Base-by-base conservation (phyloP, 2,113 vertebrate genomes). In the Setophaga coronata region DNA sequence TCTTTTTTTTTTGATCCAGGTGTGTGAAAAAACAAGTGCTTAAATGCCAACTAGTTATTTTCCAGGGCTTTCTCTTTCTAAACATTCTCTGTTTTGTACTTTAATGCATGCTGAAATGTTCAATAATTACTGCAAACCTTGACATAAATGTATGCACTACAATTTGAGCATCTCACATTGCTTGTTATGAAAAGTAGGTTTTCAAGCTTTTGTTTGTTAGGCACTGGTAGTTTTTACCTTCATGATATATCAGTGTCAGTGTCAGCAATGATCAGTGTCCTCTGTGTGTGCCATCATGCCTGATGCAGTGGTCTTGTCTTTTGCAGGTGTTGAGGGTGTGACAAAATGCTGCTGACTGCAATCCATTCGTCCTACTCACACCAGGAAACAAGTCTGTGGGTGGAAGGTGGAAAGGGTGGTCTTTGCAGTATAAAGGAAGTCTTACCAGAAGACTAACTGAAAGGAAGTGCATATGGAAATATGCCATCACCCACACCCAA, bases 401-500 rank as follows among this genome's bases (percentile, higher is more conserved):
- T 87, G 76, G 89, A 90, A 82, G 89, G 83, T 87, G 73, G 95
- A 95, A 85, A 91, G 65, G 76, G 38, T 74, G 80, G 62, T 92
- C 29, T 31, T 54, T 54, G 64, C 42, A 72, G 56, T 62, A 76
- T 92, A 92, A 93, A 90, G 90, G 94, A 97, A 98, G 82, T 80
- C 43, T 94, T 73, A 91, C 54, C 64, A 36, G 77, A 97, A 96
- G 84, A 93, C 90, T 95, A 98, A 97, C 95, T 0, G 93, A 98
- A 96, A 98, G 96, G 94, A 98, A 98, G 82, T 82, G 87, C 71
- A 57, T 36, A 54, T 94, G 91, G 96, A 98, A 97, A 97, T 88
- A 93, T 92, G 85, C 94, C 65, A 84, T 96, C 94, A 96, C 87
- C 87, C 87, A 80, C 79, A 74, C 36, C 3, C 12, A 86, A 20